Evolutionary conservation across 2,113 vertebrate species (phyloP).

Genomic region (Nannospalax galili): DNA sequence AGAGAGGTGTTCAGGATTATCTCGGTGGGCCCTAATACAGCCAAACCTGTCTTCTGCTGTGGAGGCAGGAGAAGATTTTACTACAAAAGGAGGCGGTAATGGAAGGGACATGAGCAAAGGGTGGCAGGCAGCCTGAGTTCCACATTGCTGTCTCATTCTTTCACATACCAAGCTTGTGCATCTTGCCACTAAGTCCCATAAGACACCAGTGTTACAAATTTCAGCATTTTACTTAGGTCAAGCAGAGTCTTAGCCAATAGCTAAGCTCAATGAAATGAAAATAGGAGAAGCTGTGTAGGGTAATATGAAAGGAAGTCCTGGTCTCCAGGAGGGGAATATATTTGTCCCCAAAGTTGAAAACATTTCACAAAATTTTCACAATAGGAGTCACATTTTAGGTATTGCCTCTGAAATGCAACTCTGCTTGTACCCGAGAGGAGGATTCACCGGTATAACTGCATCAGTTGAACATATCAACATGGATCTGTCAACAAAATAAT

Average conservation of each 20-base stretch:
- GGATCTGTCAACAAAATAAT: conserved; percentile 33
- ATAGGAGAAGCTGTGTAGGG: neutral
- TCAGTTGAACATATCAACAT: conserved; percentile 24
- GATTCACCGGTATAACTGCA: conserved; percentile 21
- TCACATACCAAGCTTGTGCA: neutral
- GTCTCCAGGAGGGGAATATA: neutral
- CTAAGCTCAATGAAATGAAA: conserved; percentile 24
- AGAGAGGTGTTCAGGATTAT: neutral
- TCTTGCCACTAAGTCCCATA: neutral
- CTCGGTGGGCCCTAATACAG: conserved; percentile 5
- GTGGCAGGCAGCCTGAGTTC: neutral
- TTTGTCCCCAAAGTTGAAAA: neutral
- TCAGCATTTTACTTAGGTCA: neutral
- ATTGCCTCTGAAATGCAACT: conserved; percentile 11
- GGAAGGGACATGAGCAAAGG: neutral
- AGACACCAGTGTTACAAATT: neutral
- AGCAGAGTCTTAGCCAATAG: conserved; percentile 24
- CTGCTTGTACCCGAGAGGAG: neutral
- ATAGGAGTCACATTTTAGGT: neutral
- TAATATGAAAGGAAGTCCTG: conserved; percentile 36
- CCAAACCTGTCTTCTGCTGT: neutral
- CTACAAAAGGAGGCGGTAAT: neutral
- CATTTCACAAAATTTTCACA: conserved; percentile 1
- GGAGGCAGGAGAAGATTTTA: neutral
- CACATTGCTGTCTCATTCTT: neutral